Base-by-base conservation (phyloP, 1,140 invertebrate species). In the Araneus ventricosus region DNA sequence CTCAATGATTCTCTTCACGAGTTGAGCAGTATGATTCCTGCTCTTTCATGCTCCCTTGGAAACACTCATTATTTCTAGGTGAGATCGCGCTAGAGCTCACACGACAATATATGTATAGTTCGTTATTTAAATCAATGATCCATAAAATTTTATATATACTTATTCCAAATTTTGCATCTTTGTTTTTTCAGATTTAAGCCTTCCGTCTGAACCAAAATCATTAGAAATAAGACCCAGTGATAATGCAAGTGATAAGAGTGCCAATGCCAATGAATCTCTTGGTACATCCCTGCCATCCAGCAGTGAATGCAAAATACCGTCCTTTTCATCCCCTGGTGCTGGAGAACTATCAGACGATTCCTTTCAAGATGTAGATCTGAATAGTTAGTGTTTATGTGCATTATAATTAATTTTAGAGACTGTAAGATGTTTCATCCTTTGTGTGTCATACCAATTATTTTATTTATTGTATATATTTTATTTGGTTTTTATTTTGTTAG, bases 361-460 rank as follows among this genome's bases (percentile, higher is more conserved):
- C 20, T 93, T 93, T 86, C 61, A 87, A 37, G 91, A 93, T 39
- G 34, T 93, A 70, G 91, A 93, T 93, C 85, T 93, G 52, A 93
- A 61, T 93, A 37, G 84, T 39, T 93, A 93, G 70, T 59, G 17
- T 34, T 45, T 82, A 34, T 34, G 20, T 4, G 27, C 59, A 63
- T 34, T 37, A 20, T 10, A 10, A 67, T 27, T 37, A 34, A 75
- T 75, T 75, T 75, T 6, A 37, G 34, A 34, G 70, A 22, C 27
- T 75, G 20, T 34, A 37, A n/a, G n/a, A 24, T 24, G 22, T n/a
- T 37, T 37, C 34, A 20, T 27, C 27, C 27, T 75, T 75, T 34
- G 59, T 24, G 59, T 63, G n/a, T 63, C 59, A 63, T 34, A 37
- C 6, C 34, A 75, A 30, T 75, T 75, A 4, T 75, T 34, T 75